phyloP scores from a whole-genome alignment of 2,797 vertebrate genomes.

The Macrochelys suwanniensis region DNA sequence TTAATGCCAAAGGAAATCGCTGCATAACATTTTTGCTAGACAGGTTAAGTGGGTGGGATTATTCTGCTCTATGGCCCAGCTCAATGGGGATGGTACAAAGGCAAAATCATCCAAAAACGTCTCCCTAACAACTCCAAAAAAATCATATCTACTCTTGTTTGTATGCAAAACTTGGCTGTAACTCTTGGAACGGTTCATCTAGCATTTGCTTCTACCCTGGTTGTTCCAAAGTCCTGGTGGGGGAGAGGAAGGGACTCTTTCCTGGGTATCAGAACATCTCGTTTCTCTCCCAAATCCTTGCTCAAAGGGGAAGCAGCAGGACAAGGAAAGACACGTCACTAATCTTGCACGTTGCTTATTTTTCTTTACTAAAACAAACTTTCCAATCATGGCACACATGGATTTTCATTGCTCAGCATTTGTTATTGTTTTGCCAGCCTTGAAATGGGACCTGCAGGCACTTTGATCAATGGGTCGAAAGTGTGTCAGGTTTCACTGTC shows the following conservation, averaged over 20 bases:
- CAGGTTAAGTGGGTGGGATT: background rate
- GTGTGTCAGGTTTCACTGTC: fast-evolving
- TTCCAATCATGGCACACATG: background rate
- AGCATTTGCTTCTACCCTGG: background rate
- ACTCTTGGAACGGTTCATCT: background rate
- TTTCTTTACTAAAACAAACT: background rate
- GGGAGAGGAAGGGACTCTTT: background rate
- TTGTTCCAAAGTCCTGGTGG: background rate
- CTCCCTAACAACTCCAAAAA: background rate
- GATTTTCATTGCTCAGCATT: background rate
- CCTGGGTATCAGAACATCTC: background rate
- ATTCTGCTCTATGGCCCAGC: background rate
- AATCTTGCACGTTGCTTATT: background rate
- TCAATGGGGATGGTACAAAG: background rate
- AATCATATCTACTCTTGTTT: background rate
- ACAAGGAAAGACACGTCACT: background rate
- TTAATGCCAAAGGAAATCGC: background rate
- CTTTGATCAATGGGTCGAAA: fast-evolving
- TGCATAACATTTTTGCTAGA: background rate
- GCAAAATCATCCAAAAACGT: background rate
- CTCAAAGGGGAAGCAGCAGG: background rate
- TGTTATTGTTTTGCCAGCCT: background rate
- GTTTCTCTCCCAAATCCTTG: background rate
- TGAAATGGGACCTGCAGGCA: background rate
- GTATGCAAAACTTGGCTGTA: background rate